These are phyloP conservation scores for Archilochus colubris DNA, from an alignment of 2,113 vertebrate genomes.

Conservation along the genomic window DNA sequence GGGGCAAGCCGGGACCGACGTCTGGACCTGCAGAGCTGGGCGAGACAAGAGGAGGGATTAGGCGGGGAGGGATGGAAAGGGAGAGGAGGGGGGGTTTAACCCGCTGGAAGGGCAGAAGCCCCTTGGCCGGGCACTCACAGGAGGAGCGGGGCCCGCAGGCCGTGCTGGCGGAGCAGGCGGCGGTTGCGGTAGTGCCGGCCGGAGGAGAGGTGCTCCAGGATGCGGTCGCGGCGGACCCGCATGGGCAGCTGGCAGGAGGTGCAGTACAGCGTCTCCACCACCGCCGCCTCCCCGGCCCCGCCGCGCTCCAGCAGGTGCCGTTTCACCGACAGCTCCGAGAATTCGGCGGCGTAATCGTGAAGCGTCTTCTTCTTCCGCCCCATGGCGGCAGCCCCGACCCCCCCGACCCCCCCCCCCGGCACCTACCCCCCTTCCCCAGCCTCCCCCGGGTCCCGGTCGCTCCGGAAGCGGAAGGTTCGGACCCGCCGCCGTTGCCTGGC, in stretches of 20 bases:
- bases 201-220: conserved; percentile 63
- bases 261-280: conserved; percentile 59
- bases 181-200: conserved; percentile 58
- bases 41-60: not conserved
- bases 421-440: too few relatives aligned
- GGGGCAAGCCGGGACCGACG: not conserved
- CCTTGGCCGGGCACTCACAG: conserved; percentile 17
- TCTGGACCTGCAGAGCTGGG: conserved; percentile 20
- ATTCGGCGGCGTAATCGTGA: conserved; percentile 59
- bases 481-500: not conserved
- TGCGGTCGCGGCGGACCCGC: conserved; percentile 55
- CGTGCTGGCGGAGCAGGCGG: conserved; percentile 41
- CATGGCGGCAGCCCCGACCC: not conserved
- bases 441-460: not conserved
- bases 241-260: conserved; percentile 64
- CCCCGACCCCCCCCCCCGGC: not conserved
- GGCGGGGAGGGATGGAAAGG: not conserved
- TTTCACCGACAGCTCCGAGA: conserved; percentile 51
- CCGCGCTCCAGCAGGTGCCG: conserved; percentile 40
- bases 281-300: not conserved
- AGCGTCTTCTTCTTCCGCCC: conserved; percentile 63
- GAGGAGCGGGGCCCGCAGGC: conserved; percentile 3
- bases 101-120: too few relatives aligned
- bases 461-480: not conserved
- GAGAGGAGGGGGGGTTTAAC: too few relatives aligned